These are phyloP conservation scores for Sepiola atlantica DNA, from an alignment of 2,888 invertebrate species.

Conservation along the genomic window DNA sequence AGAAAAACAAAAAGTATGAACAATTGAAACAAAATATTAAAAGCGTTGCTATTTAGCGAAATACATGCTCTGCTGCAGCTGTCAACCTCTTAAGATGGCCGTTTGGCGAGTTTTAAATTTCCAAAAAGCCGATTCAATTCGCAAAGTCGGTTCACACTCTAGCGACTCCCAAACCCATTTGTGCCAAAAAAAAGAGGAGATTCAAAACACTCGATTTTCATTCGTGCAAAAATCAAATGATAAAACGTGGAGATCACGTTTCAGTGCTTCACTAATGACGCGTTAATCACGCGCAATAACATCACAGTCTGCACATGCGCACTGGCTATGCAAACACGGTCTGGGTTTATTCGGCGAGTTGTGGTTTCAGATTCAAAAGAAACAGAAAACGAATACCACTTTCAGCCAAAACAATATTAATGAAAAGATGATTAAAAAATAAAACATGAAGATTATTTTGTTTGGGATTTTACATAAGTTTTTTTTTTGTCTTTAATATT, in stretches of 20 bases:
- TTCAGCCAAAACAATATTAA: background rate
- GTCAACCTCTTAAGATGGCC: slow-evolving; percentile 32
- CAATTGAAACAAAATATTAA: background rate
- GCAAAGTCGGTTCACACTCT: background rate
- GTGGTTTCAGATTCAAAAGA: background rate
- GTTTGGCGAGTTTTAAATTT: background rate
- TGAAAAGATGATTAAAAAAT: background rate
- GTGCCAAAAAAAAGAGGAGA: background rate
- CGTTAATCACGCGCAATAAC: background rate
- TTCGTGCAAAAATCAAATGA: background rate
- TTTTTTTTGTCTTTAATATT: too few species aligned
- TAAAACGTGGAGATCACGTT: background rate
- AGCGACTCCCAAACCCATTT: background rate
- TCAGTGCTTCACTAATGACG: background rate
- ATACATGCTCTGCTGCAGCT: background rate
- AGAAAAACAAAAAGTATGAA: too few species aligned
- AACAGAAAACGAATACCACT: background rate
- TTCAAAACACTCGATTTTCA: slow-evolving; percentile 15
- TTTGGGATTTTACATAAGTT: too few species aligned
- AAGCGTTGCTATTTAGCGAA: background rate
- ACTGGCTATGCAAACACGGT: background rate
- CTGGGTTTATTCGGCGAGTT: background rate
- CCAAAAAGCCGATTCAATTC: slow-evolving; percentile 14
- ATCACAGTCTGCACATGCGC: background rate
- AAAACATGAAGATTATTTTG: background rate